phyloP scores from a whole-genome alignment of 1,140 invertebrate species.

The Drosophila lowei region DNA sequence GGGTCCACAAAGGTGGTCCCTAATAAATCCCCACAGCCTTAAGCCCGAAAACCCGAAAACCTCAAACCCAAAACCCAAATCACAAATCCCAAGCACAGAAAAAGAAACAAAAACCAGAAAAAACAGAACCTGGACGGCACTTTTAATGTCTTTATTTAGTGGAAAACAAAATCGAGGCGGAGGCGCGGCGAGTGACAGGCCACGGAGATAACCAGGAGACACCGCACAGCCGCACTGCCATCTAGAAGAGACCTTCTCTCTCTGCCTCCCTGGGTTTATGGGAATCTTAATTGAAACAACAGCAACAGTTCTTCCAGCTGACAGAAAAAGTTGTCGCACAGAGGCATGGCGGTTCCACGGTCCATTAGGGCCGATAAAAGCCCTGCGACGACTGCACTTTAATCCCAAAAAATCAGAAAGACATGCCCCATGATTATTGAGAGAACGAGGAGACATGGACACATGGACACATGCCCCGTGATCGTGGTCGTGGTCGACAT shows the following conservation, averaged over 20 bases:
- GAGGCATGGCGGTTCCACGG: constrained; percentile 35
- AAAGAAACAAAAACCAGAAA: constrained; percentile 14
- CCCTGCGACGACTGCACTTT: constrained; percentile 53
- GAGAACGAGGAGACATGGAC: background rate
- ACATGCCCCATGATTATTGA: constrained; percentile 1
- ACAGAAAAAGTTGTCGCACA: constrained; percentile 26
- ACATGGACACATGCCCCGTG: background rate
- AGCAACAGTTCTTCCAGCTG: constrained; percentile 24
- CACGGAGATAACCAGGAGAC: constrained; percentile 46
- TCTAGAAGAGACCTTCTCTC: background rate
- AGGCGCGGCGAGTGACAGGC: constrained; percentile 66
- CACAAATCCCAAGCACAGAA: constrained; percentile 22
- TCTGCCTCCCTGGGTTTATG: constrained; percentile 21
- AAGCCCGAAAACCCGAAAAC: background rate
- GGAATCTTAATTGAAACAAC: constrained; percentile 65
- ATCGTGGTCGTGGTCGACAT: constrained; percentile 34
- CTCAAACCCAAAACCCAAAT: constrained; percentile 1
- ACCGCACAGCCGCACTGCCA: background rate
- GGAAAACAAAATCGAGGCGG: constrained; percentile 66
- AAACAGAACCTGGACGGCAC: constrained; percentile 64
- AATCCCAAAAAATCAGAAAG: constrained; percentile 33
- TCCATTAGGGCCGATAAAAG: constrained; percentile 74
- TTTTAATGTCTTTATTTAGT: constrained; percentile 82
- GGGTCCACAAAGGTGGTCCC: constrained; percentile 56
- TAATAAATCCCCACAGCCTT: constrained; percentile 66